Evolutionary conservation across 1,140 invertebrate species (phyloP).

Genomic region (Neocloeon triangulifer): DNA sequence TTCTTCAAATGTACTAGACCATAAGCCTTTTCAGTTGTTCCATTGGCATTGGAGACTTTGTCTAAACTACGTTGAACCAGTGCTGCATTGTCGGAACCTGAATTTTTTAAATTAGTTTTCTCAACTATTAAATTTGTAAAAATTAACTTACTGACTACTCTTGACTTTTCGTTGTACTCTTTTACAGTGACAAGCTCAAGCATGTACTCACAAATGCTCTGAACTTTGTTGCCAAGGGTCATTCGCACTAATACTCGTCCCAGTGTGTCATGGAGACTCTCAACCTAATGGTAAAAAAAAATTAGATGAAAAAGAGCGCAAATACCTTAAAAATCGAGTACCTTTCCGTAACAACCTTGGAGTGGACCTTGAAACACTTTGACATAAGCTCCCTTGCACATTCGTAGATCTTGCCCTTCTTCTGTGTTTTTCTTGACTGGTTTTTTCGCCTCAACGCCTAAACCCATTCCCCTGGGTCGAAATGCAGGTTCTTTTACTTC

Average conservation of each 20-base stretch:
- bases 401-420: constrained; percentile 32
- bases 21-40: constrained; percentile 5
- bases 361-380: constrained; percentile 47
- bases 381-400: constrained; percentile 41
- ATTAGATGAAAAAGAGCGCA: constrained; percentile 6
- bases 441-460: constrained; percentile 60
- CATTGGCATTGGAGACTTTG: constrained; percentile 9
- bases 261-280: constrained; percentile 67
- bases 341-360: constrained; percentile 55
- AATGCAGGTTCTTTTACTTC: constrained; percentile 28
- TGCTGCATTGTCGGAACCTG: constrained; percentile 3
- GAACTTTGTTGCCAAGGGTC: constrained; percentile 36
- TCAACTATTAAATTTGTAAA: constrained; percentile 12
- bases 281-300: constrained; percentile 28
- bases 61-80: constrained; percentile 12
- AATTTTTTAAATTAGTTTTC: constrained; percentile 4
- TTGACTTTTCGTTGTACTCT: constrained; percentile 58
- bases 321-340: constrained; percentile 14
- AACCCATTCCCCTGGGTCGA: constrained; percentile 72
- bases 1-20: constrained; percentile 14
- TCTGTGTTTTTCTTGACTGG: constrained; percentile 21
- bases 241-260: constrained; percentile 59
- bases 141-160: constrained; percentile 52
- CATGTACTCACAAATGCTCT: constrained; percentile 53
- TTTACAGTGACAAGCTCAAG: constrained; percentile 48